Base-by-base conservation (phyloP, 2,113 vertebrate species). In the Melanerpes aurifrons region DNA sequence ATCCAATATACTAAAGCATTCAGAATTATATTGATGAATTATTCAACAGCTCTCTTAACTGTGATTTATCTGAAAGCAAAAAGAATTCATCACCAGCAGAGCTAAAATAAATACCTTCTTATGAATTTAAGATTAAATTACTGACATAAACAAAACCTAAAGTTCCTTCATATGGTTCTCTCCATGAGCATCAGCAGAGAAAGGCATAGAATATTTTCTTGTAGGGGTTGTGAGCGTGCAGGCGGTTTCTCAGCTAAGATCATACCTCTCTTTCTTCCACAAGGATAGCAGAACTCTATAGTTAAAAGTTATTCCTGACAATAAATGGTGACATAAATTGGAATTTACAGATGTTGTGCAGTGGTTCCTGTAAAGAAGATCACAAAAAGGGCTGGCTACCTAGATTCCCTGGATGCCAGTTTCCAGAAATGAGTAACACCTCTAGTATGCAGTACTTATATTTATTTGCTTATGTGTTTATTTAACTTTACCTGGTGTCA, bases 71-170 rank as follows among this genome's bases (percentile, higher is more conserved):
- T 89, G 82, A 89, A 97, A 96, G 50, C 70, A 95, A 80, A 96
- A 96, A 95, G 90, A 93, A 96, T 96, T 96, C 87, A 91, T 97
- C 96, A 97, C 86, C 72, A 91, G 58, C n/a, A 93, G 68, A 96
- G 86, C 83, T 97, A 97, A 97, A 97, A 96, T 97, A 97, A 97
- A 97, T 90, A 72, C 11, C n/a, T 66, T 90, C 69, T 96, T 95
- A 93, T 77, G 89, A 93, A 89, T 95, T 74, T 92, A 85, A 94
- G 96, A 97, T 97, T 97, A 95, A 97, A 96, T 97, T 97, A 96
- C 95, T 92, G 90, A 89, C 86, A 92, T 92, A 97, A 97, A 97
- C 90, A 95, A 95, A 94, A 94, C 87, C 68, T 93, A 92, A 96
- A 96, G 97, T 97, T 95, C 86, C 68, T 96, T 91, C 90, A 31